A percentile compares a stretch with the other conserved stretches of the same genome.
These are phyloP conservation scores for Eupithecia inturbata DNA, from an alignment of 2,888 invertebrate species.

Conservation along the genomic window DNA sequence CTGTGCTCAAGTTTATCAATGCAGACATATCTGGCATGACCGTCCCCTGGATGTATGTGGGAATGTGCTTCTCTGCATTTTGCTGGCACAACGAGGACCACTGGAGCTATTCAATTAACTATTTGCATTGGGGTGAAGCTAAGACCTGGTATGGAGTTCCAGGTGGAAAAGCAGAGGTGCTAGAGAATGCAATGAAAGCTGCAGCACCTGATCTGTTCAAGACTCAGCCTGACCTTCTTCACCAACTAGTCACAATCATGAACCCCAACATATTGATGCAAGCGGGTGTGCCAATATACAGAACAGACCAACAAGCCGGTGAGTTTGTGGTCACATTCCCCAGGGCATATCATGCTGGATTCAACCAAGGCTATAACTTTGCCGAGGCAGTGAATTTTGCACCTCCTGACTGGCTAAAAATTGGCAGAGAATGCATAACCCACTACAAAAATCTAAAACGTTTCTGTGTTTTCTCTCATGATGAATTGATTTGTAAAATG, in stretches of 20 bases:
- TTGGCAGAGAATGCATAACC: slow-evolving; percentile 88
- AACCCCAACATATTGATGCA: slow-evolving; percentile 89
- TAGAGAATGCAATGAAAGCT: slow-evolving; percentile 88
- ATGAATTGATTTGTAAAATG: slow-evolving; percentile 91
- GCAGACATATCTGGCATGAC: slow-evolving; percentile 90
- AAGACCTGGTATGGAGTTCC: slow-evolving; percentile 94
- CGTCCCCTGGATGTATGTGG: slow-evolving; percentile 93
- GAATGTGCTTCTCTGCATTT: slow-evolving; percentile 93
- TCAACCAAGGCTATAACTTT: slow-evolving; percentile 92
- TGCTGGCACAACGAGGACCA: slow-evolving; percentile 94
- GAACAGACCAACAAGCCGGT: slow-evolving; percentile 90
- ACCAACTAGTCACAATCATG: slow-evolving; percentile 91
- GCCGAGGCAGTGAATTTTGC: slow-evolving; percentile 94
- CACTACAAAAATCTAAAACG: slow-evolving; percentile 88
- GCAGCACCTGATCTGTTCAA: slow-evolving; percentile 90
- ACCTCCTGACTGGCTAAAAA: slow-evolving; percentile 90
- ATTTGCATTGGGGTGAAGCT: slow-evolving; percentile 92
- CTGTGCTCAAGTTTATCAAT: slow-evolving; percentile 89
- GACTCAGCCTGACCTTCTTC: slow-evolving; percentile 89
- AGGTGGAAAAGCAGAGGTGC: slow-evolving; percentile 86
- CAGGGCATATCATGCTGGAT: slow-evolving; percentile 91
- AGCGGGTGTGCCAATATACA: slow-evolving; percentile 84
- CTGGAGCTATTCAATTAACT: slow-evolving; percentile 93
- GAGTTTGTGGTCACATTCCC: slow-evolving; percentile 93
- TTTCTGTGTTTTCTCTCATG: slow-evolving; percentile 91